These are phyloP conservation scores for Mormyrus iriodes DNA, from an alignment of 2,113 vertebrate species.

Conservation along the genomic window DNA sequence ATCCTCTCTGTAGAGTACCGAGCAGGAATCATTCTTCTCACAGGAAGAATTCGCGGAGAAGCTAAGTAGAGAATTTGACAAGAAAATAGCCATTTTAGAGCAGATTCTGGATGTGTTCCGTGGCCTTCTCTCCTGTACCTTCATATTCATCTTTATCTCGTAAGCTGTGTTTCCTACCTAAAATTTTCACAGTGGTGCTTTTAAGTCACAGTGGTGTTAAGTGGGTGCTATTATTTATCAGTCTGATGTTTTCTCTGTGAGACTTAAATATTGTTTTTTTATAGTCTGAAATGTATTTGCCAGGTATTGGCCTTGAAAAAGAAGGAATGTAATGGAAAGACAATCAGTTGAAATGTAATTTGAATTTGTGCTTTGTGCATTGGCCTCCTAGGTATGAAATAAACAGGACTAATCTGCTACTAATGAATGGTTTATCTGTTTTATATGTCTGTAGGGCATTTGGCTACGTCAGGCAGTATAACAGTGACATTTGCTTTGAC, in stretches of 20 bases:
- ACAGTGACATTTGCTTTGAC: conserved; percentile 62
- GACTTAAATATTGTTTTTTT: background rate
- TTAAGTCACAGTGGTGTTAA: background rate
- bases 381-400: background rate
- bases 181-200: background rate
- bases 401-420: background rate
- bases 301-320: background rate
- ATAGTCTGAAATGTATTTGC: background rate
- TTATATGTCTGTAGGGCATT: conserved; percentile 52
- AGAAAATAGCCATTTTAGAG: conserved; percentile 39
- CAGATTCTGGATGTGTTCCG: conserved; percentile 44
- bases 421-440: background rate
- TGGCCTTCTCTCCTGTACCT: conserved; percentile 58
- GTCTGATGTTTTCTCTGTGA: background rate
- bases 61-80: conserved; percentile 39
- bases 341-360: background rate
- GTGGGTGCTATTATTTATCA: background rate
- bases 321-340: background rate
- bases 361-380: background rate
- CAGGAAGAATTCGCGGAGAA: conserved; percentile 46
- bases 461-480: conserved; percentile 58
- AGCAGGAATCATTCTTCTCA: conserved; percentile 38
- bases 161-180: conserved; percentile 36
- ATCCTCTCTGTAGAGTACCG: conserved; percentile 48
- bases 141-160: conserved; percentile 62